Evolutionary conservation across 1,140 invertebrate species (phyloP), one percentile per base, ranked within the genome.

Genomic region (Lepidurus apus): DNA sequence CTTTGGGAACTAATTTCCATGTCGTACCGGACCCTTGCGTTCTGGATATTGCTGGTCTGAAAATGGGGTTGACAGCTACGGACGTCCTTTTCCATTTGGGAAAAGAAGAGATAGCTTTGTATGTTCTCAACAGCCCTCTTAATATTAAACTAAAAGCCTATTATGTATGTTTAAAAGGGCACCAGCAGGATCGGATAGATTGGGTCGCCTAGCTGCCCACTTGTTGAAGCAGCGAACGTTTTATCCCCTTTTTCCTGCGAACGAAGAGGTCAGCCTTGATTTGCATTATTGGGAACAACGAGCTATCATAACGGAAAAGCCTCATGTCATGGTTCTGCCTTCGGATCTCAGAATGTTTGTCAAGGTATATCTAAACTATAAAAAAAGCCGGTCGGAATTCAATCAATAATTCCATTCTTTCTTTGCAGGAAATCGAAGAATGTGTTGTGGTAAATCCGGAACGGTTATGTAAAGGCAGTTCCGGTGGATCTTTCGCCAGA

Each of bases 401-500:
- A 76, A 78, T 78, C 74, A 77, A 75, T 78, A 24, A 78, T 80
- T 24, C n/a, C 34, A 74, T 80, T 82, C 45, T 80, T 80, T 77
- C 80, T 79, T 87, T 87, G 9, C 84, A 94, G 90, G 85, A 91
- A 79, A 88, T 94, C 17, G 88, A 91, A 80, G 91, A 90, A 5
- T 93, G 91, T 81, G 85, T 95, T 26, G 90, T 93, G 9, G 85
- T 97, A 7, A 97, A 97, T 87, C 94, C 95, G 0, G 94, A 94
- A 81, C 88, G 90, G 79, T 83, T 96, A 65, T 88, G 89, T 0
- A 95, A 95, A 85, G 87, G 87, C 43, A 80, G 83, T 53, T 81
- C 82, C 79, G 88, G 87, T 42, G 92, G 92, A 77, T 87, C 85
- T 9, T 91, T 87, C 84, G 86, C 87, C 24, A 85, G 85, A 77